Base-by-base conservation (phyloP, 2,797 vertebrate species). In the Catostomus latipinnis region DNA sequence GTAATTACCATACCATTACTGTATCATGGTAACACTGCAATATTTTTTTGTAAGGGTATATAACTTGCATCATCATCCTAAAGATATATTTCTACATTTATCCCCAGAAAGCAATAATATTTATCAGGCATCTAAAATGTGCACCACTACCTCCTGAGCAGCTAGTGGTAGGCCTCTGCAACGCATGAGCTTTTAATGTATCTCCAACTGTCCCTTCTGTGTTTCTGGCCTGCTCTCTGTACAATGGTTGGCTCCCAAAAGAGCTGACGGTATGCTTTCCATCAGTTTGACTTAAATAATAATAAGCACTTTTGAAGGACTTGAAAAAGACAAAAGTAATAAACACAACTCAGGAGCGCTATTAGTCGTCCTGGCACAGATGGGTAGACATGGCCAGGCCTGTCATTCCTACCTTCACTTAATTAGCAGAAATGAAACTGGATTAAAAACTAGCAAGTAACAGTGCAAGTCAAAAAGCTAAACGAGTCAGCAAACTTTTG, bases 231-330 rank as follows among this genome's bases (percentile, higher is more conserved):
- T 78, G 54, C 71, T 71, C 74, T 58, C 18, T 62, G 56, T 65
- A 74, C 71, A n/a, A 65, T 66, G 67, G 72, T 66, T 61, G 4
- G 46, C 79, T 76, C 76, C 11, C 62, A 43, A 75, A 87, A 87
- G 72, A 78, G 86, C 84, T 87, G 86, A 87, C 83, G 8, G 16
- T 73, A 78, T 74, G 76, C 71, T 87, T 84, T 78, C 54, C 74
- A 66, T 74, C 3, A 11, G 73, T 82, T 76, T 52, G 81, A 84
- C 83, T 85, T 83, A 85, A 82, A 87, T 83, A 87, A 86, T 80
- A 86, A 87, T 87, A 87, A 87, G 86, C 86, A 87, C 86, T 87
- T 85, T 87, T 87, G 84, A 85, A 87, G 84, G 84, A 87, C 86
- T 87, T 84, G 78, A 87, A 85, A 87, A 87, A 84, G 86, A 85